These are phyloP conservation scores for Drosophila kanapiae DNA, from an alignment of 1,140 invertebrate genomes.

Conservation along the genomic window DNA sequence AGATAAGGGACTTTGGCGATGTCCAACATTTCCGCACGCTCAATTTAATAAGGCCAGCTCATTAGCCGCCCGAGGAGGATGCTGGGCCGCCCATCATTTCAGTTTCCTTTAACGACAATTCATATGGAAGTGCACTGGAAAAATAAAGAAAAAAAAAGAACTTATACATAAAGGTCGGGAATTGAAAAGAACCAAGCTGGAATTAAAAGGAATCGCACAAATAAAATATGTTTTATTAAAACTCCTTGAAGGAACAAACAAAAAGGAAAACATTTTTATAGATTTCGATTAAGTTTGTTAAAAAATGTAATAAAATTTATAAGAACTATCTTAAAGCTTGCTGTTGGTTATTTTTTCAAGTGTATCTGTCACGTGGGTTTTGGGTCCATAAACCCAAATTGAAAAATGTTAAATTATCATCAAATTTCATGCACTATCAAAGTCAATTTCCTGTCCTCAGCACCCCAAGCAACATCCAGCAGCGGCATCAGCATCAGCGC, in stretches of 20 bases:
- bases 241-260: too few species aligned
- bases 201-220: too few species aligned
- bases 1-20: constrained; percentile 40
- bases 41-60: constrained; percentile 50
- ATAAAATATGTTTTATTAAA: too few species aligned
- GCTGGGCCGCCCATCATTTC: constrained; percentile 2
- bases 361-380: constrained; percentile 20
- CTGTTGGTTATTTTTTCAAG: not conserved
- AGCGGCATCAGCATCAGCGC: not conserved
- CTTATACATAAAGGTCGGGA: not conserved
- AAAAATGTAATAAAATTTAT: not conserved
- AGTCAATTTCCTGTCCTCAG: constrained; percentile 72
- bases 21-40: constrained; percentile 58
- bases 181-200: not conserved
- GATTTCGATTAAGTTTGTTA: not conserved
- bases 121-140: constrained; percentile 11
- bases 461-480: not conserved
- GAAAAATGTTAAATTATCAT: constrained; percentile 78
- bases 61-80: constrained; percentile 32
- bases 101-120: not conserved
- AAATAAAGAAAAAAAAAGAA: not conserved
- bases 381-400: constrained; percentile 49
- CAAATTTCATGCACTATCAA: constrained; percentile 83
- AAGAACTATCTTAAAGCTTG: too few species aligned
- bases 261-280: too few species aligned